These are phyloP conservation scores for Sinonovacula constricta DNA, from an alignment of 1,140 invertebrate genomes.

Conservation along the genomic window DNA sequence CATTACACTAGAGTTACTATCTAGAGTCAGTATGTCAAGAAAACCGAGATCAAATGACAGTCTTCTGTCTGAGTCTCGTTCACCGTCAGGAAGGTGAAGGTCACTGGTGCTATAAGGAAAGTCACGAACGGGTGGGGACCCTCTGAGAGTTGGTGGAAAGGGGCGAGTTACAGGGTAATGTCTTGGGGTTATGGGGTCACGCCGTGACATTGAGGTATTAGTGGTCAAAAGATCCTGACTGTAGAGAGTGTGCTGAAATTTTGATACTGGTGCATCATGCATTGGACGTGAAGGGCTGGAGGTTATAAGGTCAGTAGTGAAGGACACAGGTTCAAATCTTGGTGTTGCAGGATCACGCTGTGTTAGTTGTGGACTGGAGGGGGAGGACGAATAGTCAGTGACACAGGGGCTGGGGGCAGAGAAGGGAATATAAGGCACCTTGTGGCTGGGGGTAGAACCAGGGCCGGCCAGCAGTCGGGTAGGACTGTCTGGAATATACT, in stretches of 20 bases:
- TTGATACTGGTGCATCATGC: too few relatives aligned
- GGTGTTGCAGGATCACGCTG: background rate
- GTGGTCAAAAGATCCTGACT: too few relatives aligned
- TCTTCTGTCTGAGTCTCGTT: background rate
- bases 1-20: conserved; percentile 47
- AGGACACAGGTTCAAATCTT: background rate
- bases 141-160: background rate
- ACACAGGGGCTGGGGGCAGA: background rate
- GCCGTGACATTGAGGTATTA: background rate
- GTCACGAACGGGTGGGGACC: conserved; percentile 35
- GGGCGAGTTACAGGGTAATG: background rate
- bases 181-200: background rate
- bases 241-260: too few relatives aligned
- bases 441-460: too few relatives aligned
- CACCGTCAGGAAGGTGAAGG: background rate
- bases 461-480: too few relatives aligned
- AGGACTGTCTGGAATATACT: too few relatives aligned
- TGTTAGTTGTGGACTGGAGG: background rate
- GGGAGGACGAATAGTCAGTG: background rate
- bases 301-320: too few relatives aligned
- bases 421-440: background rate
- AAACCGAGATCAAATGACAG: conserved; percentile 46
- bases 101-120: background rate
- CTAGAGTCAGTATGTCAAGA: conserved; percentile 45
- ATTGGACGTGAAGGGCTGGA: too few relatives aligned